Percentiles rank a stretch among this genome's conserved stretches.
Evolutionary conservation across 2,797 vertebrate species (phyloP).

Genomic region (Channallabes apus): DNA sequence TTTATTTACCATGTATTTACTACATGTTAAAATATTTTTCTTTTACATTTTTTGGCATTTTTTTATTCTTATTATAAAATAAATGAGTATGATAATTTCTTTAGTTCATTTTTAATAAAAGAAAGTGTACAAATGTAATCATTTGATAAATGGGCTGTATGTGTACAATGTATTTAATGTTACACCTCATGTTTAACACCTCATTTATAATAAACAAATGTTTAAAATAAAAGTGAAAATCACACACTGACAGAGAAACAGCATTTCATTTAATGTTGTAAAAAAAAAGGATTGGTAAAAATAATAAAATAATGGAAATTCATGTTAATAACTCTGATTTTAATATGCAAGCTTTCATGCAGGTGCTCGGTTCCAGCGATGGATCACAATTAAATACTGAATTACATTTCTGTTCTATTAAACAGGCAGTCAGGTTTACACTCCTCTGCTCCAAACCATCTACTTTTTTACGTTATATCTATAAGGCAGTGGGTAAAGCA

Average conservation of each 20-base stretch:
- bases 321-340: constrained; percentile 1
- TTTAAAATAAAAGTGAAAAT: background rate
- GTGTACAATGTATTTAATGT: too few species aligned
- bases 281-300: constrained; percentile 1
- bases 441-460: background rate
- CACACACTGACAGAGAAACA: background rate
- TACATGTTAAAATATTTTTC: background rate
- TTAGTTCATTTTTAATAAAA: background rate
- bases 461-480: background rate
- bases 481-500: constrained; percentile 45
- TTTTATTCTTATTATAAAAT: background rate
- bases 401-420: background rate
- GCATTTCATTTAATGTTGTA: constrained; percentile 15
- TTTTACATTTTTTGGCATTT: background rate
- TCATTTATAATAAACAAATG: too few species aligned
- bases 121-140: background rate
- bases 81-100: background rate
- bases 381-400: background rate
- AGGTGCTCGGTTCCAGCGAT: background rate
- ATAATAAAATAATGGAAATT: background rate
- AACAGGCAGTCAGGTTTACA: background rate
- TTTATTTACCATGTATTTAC: background rate
- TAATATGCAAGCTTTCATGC: background rate
- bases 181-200: background rate
- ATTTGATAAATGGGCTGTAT: background rate